Conservation (phyloP, 2,113 vertebrate genomes). For the Otocyon megalotis region DNA sequence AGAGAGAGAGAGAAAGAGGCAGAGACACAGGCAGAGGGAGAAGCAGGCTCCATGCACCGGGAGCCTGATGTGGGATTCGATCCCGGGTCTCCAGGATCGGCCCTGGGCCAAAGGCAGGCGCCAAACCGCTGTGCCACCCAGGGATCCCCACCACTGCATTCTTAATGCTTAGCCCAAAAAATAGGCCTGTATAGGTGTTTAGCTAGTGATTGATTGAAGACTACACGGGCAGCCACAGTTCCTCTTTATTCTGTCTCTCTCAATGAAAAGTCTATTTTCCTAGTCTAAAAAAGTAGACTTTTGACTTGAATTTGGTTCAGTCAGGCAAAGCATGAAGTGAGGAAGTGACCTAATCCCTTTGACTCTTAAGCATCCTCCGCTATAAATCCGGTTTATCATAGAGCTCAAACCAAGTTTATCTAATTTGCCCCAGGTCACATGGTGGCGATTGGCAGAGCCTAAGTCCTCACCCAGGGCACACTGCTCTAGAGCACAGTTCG, state of each 20-base stretch:
- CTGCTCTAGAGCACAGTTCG: neutral
- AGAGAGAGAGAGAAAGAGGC: no score
- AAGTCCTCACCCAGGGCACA: neutral
- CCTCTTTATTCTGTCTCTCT: neutral
- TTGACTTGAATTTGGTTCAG: neutral
- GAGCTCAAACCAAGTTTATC: neutral
- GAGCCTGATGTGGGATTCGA: no score
- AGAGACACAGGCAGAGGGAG: no score
- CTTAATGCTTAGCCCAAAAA: neutral
- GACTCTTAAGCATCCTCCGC: neutral
- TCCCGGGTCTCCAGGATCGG: no score
- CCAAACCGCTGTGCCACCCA: no score
- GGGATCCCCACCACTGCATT: neutral
- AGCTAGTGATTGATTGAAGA: neutral
- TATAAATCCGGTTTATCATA: neutral
- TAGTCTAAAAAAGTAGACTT: neutral
- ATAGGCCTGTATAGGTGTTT: neutral
- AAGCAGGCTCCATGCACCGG: no score
- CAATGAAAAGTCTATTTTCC: neutral
- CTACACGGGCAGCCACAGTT: neutral
- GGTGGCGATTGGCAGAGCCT: neutral
- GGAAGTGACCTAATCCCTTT: neutral
- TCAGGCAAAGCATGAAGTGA: neutral
- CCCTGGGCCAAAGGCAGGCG: no score
- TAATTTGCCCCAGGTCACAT: neutral